Evolutionary conservation across 2,797 vertebrate genomes (phyloP), one percentile per base, ranked within the genome.

Genomic region (Smutsia gigantea): DNA sequence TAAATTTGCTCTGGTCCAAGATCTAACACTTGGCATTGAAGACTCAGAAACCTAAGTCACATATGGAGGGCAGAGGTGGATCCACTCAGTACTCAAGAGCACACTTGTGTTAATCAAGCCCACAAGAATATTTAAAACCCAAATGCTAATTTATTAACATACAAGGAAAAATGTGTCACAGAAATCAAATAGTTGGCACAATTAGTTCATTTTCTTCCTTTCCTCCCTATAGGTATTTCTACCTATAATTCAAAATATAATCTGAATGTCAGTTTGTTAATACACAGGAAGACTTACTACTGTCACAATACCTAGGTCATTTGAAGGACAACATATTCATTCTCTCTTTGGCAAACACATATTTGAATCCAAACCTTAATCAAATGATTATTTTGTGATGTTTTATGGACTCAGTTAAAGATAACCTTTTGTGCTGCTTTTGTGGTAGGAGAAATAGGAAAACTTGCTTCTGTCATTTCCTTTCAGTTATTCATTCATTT

Each of bases 61-160:
- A 64, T 27, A 11, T 4, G 29, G 55, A 68, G 34, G n/a, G 2
- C 11, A 39, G 49, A 83, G 25, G 59, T 93, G 61, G 78, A 57
- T 61, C 18, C 23, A 59, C 37, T 66, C 34, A 17, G 10, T 42
- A 17, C 39, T 82, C 21, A 51, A 84, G 63, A 74, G 31, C 64
- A 6, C 19, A 87, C 63, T n/a, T 0, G 0, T 83, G 27, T 74
- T 87, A 85, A 90, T 85, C 37, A 74, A 79, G 51, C 23, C 69
- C 87, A 51, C 14, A 64, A n/a, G 27, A 82, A 46, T n/a, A 78
- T 46, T 69, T 57, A 69, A 85, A 91, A 84, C 15, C 21, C 42
- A 79, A 90, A 69, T 37, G 29, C 23, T 79, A 27, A 87, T 83
- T 94, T 85, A 93, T 75, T 84, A 87, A 87, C 75, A 23, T 75